Base-by-base conservation (phyloP, 1,140 invertebrate genomes). In the Lycorma delicatula region DNA sequence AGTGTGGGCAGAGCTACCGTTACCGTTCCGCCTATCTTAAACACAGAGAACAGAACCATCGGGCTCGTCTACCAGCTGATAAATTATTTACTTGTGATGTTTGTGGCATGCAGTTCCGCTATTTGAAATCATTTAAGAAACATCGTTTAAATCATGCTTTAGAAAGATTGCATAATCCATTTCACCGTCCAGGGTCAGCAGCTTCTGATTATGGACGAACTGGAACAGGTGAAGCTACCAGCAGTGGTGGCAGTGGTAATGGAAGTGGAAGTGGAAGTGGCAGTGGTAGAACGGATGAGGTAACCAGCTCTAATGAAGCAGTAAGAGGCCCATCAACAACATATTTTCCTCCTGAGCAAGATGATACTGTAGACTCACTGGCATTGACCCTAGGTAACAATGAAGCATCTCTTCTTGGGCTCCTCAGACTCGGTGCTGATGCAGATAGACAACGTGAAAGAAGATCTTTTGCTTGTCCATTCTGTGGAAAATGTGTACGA, bases 1-100 rank as follows among this genome's bases (percentile, higher is more conserved):
- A 91, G 66, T 93, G 89, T 71, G 89, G 89, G 7, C 89, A 93
- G 65, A 88, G 87, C 64, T 93, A 93, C 71, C 81, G 88, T 60
- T 92, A 92, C 67, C 79, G 89, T 46, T 91, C 88, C 18, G 88
- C 89, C 6, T 93, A 90, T 71, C 85, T 89, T 28, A 90, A 91
- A 66, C 89, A 92, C 68, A 81, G 89, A 44, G 89, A 91, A 68
- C 89, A 91, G 71, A 91, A 92, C 66, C 89, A 93, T 66, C 80
- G 88, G 1, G 88, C 89, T 1, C 75, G 88, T 1, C 72, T 91
- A 7, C 89, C 89, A 0, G 89, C 89, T 7, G 89, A 91, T 72
- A 91, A 91, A 68, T 77, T 91, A 1, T 93, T 91, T 72, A 90
- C 88, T 20, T 93, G 89, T 68, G 88, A 91, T 64, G 87, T 91